Percentiles rank a stretch among this genome's conserved stretches.
phyloP scores from a whole-genome alignment of 2,888 invertebrate species.

The Nomada ruficornis region DNA sequence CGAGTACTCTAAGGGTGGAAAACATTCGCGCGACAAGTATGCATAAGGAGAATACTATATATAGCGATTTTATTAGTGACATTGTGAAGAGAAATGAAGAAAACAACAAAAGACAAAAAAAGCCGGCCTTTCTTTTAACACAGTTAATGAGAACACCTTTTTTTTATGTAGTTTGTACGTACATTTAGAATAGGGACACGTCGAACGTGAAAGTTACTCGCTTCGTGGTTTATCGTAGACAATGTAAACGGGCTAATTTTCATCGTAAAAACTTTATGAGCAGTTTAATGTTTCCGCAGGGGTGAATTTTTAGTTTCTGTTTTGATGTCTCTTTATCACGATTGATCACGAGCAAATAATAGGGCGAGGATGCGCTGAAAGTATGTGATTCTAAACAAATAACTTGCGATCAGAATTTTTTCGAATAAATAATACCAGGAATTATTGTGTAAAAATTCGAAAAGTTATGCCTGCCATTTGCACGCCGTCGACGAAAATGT shows the following conservation, averaged over 20 bases:
- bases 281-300: background rate
- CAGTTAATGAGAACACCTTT: slow-evolving; percentile 19
- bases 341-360: background rate
- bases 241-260: background rate
- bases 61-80: slow-evolving; percentile 23
- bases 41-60: slow-evolving; percentile 13
- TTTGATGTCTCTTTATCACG: background rate
- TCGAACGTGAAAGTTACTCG: slow-evolving; percentile 6
- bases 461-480: slow-evolving; percentile 38
- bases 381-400: slow-evolving; percentile 34
- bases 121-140: slow-evolving; percentile 37
- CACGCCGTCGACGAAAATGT: slow-evolving; percentile 30
- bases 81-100: slow-evolving; percentile 3
- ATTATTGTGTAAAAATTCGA: background rate
- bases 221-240: background rate
- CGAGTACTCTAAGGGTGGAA: background rate
- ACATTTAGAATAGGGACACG: slow-evolving; percentile 27
- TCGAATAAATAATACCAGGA: background rate
- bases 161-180: slow-evolving; percentile 4
- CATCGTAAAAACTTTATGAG: background rate
- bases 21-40: slow-evolving; percentile 21
- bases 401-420: background rate
- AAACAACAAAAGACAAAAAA: background rate
- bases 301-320: background rate
- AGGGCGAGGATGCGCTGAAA: background rate